phyloP scores from a whole-genome alignment of 2,113 vertebrate species.

The Cynocephalus volans region DNA sequence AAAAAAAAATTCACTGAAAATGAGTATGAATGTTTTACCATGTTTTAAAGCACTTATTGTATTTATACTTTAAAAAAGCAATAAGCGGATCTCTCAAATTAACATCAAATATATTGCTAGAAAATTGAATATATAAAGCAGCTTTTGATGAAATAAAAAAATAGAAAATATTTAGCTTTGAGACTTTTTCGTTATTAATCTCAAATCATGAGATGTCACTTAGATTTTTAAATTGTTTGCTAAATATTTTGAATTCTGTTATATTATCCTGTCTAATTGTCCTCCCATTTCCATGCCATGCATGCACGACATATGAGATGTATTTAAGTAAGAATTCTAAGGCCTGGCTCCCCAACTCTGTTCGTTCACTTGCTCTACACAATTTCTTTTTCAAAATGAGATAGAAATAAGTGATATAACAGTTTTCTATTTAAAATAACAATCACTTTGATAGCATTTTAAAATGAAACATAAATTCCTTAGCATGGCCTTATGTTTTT shows the following conservation, averaged over 20 bases:
- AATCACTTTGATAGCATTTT: background rate
- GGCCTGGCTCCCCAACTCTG: background rate
- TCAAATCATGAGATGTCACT: background rate
- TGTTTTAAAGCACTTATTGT: background rate
- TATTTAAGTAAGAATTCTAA: background rate
- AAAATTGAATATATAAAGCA: background rate
- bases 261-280: background rate
- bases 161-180: background rate
- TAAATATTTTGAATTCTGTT: background rate
- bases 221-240: background rate
- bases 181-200: background rate
- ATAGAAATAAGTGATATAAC: background rate
- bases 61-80: background rate
- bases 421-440: background rate
- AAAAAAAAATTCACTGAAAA: background rate
- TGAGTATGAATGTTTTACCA: background rate
- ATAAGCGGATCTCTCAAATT: background rate
- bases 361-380: background rate
- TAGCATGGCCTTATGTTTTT: no score
- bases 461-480: background rate
- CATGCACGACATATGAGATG: background rate
- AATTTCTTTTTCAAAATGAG: background rate
- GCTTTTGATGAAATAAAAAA: background rate
- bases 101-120: background rate
- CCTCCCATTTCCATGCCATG: background rate